phyloP scores from a whole-genome alignment of 2,888 invertebrate species.

The Phyllotreta striolata region DNA sequence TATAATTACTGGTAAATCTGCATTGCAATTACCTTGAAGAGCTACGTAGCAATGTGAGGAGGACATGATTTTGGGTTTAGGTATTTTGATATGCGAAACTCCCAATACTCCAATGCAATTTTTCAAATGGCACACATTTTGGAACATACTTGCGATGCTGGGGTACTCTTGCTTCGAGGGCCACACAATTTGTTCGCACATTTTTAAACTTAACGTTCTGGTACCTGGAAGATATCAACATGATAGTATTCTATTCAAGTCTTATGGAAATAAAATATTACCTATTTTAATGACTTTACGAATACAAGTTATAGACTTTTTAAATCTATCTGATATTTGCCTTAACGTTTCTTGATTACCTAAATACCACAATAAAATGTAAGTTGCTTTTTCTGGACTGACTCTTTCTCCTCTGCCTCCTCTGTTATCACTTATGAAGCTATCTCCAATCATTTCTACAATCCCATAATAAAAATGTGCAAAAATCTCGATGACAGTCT shows the following conservation, averaged over 20 bases:
- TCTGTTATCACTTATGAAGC: slow-evolving; percentile 32
- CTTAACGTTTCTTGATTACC: slow-evolving; percentile 36
- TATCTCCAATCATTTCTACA: slow-evolving; percentile 32
- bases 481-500: not conserved
- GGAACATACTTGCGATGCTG: slow-evolving; percentile 28
- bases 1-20: slow-evolving; percentile 3
- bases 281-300: slow-evolving; percentile 34
- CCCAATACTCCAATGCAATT: slow-evolving; percentile 36
- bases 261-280: not conserved
- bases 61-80: slow-evolving; percentile 17
- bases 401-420: slow-evolving; percentile 32
- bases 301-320: slow-evolving; percentile 34
- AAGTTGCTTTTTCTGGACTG: slow-evolving; percentile 34
- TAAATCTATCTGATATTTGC: slow-evolving; percentile 37
- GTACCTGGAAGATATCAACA: slow-evolving; percentile 21
- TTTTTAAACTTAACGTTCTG: slow-evolving; percentile 27
- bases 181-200: slow-evolving; percentile 29
- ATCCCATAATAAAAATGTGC: slow-evolving; percentile 3
- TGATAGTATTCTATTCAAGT: not conserved
- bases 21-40: slow-evolving; percentile 32
- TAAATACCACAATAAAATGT: slow-evolving; percentile 39
- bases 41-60: slow-evolving; percentile 12
- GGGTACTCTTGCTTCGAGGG: slow-evolving; percentile 33
- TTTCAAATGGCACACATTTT: slow-evolving; percentile 24
- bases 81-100: slow-evolving; percentile 38